A percentile compares a stretch with the other conserved stretches of the same genome.
phyloP scores from a whole-genome alignment of 2,888 invertebrate genomes.

The Hypercompe scribonia region DNA sequence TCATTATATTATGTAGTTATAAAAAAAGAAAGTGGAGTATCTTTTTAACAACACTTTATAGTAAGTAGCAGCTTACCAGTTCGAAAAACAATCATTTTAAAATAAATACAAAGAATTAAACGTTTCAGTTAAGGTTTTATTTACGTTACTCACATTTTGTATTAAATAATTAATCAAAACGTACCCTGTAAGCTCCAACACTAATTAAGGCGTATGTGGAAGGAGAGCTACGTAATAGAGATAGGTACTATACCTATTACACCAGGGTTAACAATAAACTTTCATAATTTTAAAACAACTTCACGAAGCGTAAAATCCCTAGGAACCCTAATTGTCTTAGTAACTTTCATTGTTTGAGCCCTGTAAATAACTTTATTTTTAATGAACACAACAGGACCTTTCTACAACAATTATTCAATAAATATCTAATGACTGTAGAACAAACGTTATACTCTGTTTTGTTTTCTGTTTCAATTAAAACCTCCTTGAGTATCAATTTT shows the following conservation, averaged over 20 bases:
- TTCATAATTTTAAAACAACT: neutral
- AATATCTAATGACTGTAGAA: neutral
- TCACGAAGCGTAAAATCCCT: neutral
- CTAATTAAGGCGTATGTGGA: neutral
- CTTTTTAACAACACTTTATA: no score
- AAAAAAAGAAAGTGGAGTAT: no score
- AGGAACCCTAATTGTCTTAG: neutral
- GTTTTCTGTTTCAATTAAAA: neutral
- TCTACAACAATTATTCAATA: neutral
- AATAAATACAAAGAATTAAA: neutral
- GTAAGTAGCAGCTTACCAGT: no score
- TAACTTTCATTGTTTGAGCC: neutral
- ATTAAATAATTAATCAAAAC: neutral
- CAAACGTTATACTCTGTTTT: neutral
- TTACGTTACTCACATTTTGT: neutral
- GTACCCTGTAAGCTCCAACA: neutral
- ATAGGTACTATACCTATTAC: neutral
- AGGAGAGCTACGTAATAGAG: neutral
- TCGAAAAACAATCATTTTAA: neutral
- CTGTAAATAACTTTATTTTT: neutral
- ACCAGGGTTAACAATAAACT: neutral
- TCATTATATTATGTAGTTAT: no score
- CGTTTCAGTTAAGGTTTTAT: neutral
- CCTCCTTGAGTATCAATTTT: neutral
- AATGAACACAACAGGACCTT: neutral